Base-by-base conservation (phyloP, 2,113 vertebrate species). In the Forbesichthys papilliferus region DNA sequence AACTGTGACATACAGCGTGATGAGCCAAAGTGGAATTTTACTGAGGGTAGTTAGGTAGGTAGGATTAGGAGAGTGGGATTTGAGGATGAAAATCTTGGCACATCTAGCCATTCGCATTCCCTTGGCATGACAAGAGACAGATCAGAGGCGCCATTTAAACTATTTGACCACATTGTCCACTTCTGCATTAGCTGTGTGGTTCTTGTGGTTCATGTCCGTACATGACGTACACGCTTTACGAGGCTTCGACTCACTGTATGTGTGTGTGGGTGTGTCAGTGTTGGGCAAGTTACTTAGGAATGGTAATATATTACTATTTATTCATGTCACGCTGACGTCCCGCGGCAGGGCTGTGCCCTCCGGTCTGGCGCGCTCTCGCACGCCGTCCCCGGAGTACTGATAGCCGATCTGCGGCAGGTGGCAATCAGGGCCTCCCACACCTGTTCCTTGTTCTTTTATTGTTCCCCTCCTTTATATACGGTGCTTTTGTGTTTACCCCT, bases 111-210 rank as follows among this genome's bases (percentile, higher is more conserved):
- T 64, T 67, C 65, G 64, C 83, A 87, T 89, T 89, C 87, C 79
- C 77, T 46, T 49, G 64, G 82, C 83, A 78, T 86, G 88, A 89
- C 8, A 86, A 86, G 69, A 84, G 73, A 77, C 84, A 86, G 84
- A 83, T 86, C 60, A n/a, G 72, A 84, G 80, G 82, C 80, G 78
- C 77, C 76, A 84, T 86, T 81, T 74, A 55, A 86, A 83, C 77
- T 80, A 72, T 82, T 74, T 14, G 82, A 84, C 83, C 74, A 79
- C 20, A 20, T 33, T 36, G 77, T 74, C 69, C 80, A 68, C 56
- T 65, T 6, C 71, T 56, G 59, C 61, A 71, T 34, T n/a, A 47
- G 60, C 70, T 36, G 51, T 57, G 69, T 61, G 75, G 74, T 75
- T 64, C 52, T 48, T 71, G 74, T 83, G 75, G 81, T 64, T 66